These are phyloP conservation scores for Cremastinae sp. DNA, from an alignment of 2,888 invertebrate genomes.

Conservation along the genomic window DNA sequence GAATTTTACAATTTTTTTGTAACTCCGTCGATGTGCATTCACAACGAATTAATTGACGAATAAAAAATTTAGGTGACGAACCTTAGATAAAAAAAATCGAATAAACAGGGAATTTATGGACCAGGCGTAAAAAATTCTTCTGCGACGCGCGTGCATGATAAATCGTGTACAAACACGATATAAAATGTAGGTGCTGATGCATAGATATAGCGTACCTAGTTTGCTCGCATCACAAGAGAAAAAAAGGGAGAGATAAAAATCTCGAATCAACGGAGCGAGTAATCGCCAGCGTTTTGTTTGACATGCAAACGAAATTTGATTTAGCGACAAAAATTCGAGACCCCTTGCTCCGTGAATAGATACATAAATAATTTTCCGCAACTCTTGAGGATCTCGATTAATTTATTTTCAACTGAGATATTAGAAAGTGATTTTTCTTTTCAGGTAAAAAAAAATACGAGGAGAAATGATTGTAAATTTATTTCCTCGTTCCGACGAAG, in stretches of 20 bases:
- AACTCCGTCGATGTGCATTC: too few species aligned
- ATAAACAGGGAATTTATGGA: slow-evolving; percentile 7
- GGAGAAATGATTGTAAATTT: background rate
- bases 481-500: background rate
- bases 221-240: slow-evolving; percentile 18
- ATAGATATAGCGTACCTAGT: slow-evolving; percentile 28
- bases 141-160: slow-evolving; percentile 14
- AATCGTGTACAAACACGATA: slow-evolving; percentile 25
- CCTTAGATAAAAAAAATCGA: background rate
- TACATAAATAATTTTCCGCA: background rate
- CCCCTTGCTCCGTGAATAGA: slow-evolving; percentile 34
- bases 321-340: slow-evolving; percentile 11
- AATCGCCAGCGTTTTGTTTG: slow-evolving; percentile 36
- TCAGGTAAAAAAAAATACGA: background rate
- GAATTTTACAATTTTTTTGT: too few species aligned
- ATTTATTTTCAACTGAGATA: background rate
- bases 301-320: slow-evolving; percentile 21
- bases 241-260: slow-evolving; percentile 45
- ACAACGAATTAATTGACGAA: too few species aligned
- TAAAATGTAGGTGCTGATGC: slow-evolving; percentile 9
- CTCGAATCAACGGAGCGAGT: slow-evolving; percentile 48
- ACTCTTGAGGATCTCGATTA: background rate
- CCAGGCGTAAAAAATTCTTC: slow-evolving; percentile 18
- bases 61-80: too few species aligned
- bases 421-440: background rate